A percentile compares a stretch with the other conserved stretches of the same genome.
phyloP scores from a whole-genome alignment of 1,140 invertebrate genomes.

The Temnothorax curvispinosus region DNA sequence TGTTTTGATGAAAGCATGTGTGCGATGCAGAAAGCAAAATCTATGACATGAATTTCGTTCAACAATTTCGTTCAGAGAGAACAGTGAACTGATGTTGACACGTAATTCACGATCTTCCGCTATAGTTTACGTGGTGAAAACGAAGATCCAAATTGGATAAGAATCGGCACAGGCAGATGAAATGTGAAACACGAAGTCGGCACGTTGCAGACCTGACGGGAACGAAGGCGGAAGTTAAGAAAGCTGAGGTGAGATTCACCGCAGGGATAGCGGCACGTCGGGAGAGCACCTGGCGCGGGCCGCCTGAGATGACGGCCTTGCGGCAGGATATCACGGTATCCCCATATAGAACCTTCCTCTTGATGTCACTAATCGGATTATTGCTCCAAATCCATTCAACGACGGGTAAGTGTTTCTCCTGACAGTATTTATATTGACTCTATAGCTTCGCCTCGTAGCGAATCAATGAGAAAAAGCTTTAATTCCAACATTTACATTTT shows the following conservation, averaged over 20 bases:
- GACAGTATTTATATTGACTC: not conserved
- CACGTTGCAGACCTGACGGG: conserved; percentile 56
- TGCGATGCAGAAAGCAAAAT: not conserved
- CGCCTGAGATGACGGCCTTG: conserved; percentile 83
- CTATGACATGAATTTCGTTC: not conserved
- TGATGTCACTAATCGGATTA: conserved; percentile 74
- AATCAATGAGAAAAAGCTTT: not conserved
- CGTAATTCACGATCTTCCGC: not conserved
- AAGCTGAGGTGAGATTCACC: conserved; percentile 52
- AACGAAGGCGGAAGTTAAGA: conserved; percentile 67
- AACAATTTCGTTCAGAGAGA: not conserved
- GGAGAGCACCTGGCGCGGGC: conserved; percentile 75
- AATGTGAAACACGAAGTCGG: conserved; percentile 76
- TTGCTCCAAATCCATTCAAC: conserved; percentile 76
- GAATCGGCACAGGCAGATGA: conserved; percentile 71
- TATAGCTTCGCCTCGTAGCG: not conserved
- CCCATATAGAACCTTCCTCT: conserved; percentile 76
- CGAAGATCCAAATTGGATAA: not conserved
- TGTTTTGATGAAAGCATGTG: not conserved
- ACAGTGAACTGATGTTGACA: conserved; percentile 11
- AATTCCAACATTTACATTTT: not conserved
- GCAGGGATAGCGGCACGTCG: conserved; percentile 59
- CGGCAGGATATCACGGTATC: conserved; percentile 79
- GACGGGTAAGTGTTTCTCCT: conserved; percentile 73
- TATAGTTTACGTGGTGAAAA: not conserved